Conservation (phyloP, 2,113 vertebrate genomes). For the Azemiops feae region DNA sequence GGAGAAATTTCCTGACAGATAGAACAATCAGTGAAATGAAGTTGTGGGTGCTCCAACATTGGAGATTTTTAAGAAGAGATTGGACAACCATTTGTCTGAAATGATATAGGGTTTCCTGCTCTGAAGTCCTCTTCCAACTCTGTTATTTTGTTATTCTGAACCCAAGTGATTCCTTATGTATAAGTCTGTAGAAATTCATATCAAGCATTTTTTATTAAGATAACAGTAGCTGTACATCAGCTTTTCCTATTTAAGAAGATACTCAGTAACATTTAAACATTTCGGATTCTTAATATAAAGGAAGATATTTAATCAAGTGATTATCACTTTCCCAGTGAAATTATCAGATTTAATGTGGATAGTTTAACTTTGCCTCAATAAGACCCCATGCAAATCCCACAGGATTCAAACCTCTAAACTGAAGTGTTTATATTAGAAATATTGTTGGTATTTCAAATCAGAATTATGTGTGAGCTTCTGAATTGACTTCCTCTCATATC, state of each 20-base stretch:
- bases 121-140: not conserved
- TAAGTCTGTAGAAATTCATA: not conserved
- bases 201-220: not conserved
- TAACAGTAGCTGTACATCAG: not conserved
- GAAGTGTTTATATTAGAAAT: not conserved
- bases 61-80: not conserved
- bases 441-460: not conserved
- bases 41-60: not conserved
- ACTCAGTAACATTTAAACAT: not conserved
- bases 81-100: not conserved
- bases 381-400: not conserved
- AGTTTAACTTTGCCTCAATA: not conserved
- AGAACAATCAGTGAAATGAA: not conserved
- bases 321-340: not conserved
- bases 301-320: not conserved
- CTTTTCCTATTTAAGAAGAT: not conserved
- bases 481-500: not conserved
- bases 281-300: not conserved
- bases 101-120: not conserved
- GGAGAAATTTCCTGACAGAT: not conserved
- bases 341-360: not conserved
- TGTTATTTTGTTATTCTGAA: not conserved
- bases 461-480: not conserved
- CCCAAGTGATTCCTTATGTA: not conserved
- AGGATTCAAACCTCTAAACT: not conserved